Evolutionary conservation across 2,797 vertebrate species (phyloP).

Genomic region (Sebastes flavidus): DNA sequence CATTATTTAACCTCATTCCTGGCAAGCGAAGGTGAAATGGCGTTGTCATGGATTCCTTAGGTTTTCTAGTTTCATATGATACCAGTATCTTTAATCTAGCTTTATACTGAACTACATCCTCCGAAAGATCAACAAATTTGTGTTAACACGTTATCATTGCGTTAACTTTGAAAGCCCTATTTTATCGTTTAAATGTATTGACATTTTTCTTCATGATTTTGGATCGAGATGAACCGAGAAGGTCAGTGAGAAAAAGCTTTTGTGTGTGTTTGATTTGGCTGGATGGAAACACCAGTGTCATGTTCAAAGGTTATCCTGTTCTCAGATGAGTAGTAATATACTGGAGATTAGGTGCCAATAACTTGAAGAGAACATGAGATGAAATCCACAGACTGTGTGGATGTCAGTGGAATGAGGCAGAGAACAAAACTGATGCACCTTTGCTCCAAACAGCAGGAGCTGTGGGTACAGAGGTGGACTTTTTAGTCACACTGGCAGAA

Average conservation of each 20-base stretch:
- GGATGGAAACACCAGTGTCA: background rate
- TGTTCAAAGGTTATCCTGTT: slow-evolving; percentile 12
- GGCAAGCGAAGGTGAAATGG: too few species aligned
- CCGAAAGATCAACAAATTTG: too few species aligned
- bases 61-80: too few species aligned
- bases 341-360: background rate
- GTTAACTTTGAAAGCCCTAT: too few species aligned
- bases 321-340: background rate
- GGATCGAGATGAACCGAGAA: background rate
- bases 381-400: background rate
- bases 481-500: background rate
- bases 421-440: background rate
- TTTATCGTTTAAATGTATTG: background rate
- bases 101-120: too few species aligned
- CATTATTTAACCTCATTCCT: too few species aligned
- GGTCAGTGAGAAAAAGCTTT: background rate
- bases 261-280: background rate
- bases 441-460: background rate
- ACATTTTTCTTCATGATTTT: background rate
- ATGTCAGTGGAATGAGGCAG: background rate
- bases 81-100: too few species aligned
- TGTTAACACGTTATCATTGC: too few species aligned
- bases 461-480: background rate
- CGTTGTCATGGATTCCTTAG: too few species aligned
- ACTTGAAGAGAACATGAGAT: slow-evolving; percentile 3